Base-by-base conservation (phyloP, 2,797 vertebrate species). In the Smutsia gigantea region DNA sequence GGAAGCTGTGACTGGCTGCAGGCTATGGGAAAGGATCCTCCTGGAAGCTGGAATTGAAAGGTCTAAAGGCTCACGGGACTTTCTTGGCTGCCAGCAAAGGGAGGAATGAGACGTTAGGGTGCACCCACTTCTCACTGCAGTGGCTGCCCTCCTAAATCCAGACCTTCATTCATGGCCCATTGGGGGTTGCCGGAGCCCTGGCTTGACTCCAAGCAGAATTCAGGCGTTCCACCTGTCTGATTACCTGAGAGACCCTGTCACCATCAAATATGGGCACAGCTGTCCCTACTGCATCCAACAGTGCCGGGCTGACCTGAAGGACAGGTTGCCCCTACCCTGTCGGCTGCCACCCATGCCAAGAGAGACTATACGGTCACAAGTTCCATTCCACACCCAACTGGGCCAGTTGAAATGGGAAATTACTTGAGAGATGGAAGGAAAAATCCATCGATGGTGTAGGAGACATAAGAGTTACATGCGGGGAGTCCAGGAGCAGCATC, bases 321-420 rank as follows among this genome's bases (percentile, higher is more conserved):
- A 37, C 5, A 31, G 0, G 2, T n/a, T 99, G 91, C 74, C 84
- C 99, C 87, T 99, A 99, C 85, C 98, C 99, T 2, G 98, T 99
- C 97, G 99, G 99, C 97, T 98, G 98, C 84, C 98, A 98, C 95
- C 97, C 98, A 23, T 99, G 98, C 94, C 97, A 98, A 0, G 98
- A 98, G 1, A 97, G 98, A 72, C 98, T 4, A 39, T 39, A 39
- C 6, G 39, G 39, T 39, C 39, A 39, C 39, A 39, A 39, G 39
- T 39, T 39, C 39, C 39, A 39, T 39, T 39, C 39, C 39, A 39
- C 39, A 39, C 39, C 39, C 39, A 39, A 39, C 39, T 39, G 39
- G 39, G 39, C 39, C 39, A 39, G 39, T 39, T 39, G 39, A 39
- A 39, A 39, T 39, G 39, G 39, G 39, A 39, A 39, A 39, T 39